These are phyloP conservation scores for Agriopis marginaria DNA, from an alignment of 2,888 invertebrate species.

Conservation along the genomic window DNA sequence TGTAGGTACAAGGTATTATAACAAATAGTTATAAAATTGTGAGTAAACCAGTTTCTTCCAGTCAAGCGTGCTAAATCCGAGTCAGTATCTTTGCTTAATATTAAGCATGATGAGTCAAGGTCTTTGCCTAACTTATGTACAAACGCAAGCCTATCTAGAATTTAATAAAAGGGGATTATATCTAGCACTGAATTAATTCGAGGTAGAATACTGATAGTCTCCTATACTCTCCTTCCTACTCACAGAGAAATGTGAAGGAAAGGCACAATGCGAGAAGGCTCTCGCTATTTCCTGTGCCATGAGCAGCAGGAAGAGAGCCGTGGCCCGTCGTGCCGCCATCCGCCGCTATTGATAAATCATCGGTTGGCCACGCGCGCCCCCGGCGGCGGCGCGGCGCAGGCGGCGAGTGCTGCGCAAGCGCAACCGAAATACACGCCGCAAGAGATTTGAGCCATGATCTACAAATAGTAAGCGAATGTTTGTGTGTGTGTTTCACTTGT, in stretches of 20 bases:
- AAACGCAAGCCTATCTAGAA: too few relatives aligned
- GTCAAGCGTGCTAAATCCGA: too few relatives aligned
- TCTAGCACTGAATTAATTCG: too few relatives aligned
- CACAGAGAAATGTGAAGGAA: background rate
- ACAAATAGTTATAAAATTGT: too few relatives aligned
- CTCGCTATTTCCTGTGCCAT: slow-evolving; percentile 24
- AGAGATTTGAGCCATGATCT: slow-evolving; percentile 22
- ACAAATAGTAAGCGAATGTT: background rate
- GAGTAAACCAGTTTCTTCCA: too few relatives aligned
- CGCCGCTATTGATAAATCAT: slow-evolving; percentile 81
- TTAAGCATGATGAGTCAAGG: too few relatives aligned
- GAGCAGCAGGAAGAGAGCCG: slow-evolving; percentile 68
- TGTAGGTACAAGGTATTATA: too few relatives aligned
- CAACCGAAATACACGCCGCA: slow-evolving; percentile 64
- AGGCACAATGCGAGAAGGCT: background rate
- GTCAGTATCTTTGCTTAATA: too few relatives aligned
- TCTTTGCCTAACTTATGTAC: too few relatives aligned
- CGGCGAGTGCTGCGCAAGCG: slow-evolving; percentile 63
- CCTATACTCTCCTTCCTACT: background rate
- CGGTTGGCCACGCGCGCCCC: slow-evolving; percentile 81
- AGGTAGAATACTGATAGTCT: background rate
- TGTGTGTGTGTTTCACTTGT: too few relatives aligned
- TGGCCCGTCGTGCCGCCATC: slow-evolving; percentile 74
- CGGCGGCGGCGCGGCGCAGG: slow-evolving; percentile 48
- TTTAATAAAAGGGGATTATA: too few relatives aligned